Base-by-base conservation (phyloP, 2,888 invertebrate genomes). In the Eretmocerus hayati region DNA sequence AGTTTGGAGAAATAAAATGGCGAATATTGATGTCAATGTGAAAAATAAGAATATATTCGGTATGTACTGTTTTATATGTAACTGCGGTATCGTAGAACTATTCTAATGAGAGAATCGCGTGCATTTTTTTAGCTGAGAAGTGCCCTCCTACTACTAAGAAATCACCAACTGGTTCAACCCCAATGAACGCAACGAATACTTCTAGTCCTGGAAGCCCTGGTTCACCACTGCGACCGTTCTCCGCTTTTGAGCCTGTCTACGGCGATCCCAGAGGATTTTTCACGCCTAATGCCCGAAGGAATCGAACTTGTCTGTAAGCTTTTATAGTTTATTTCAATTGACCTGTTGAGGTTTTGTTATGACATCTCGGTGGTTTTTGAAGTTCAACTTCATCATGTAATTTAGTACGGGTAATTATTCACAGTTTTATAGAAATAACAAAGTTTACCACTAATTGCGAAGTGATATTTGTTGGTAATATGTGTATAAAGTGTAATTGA, bases 1-100 rank as follows among this genome's bases (percentile, higher is more conserved):
- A 69, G 69, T 67, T 42, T 70, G 68, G 68, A 69, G 62, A 53
- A 65, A 64, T 46, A 69, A 62, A 50, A 58, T 69, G 43, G 55
- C 62, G 13, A 65, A 63, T 51, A 58, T 65, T 6, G 65, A 69
- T 43, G 54, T 69, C 30, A 60, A 63, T 15, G 58, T 71, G 19
- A 66, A 58, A 35, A 71, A 71, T 50, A 66, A 59, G 51, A 53
- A 50, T 31, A 57, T 70, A 40, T 71, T 71, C 53, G 66, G 68
- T 68, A 58, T 41, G 65, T 61, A n/a, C n/a, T n/a, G n/a, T n/a
- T n/a, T n/a, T 33, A 15, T n/a, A n/a, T n/a, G n/a, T n/a, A n/a
- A n/a, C n/a, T n/a, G n/a, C n/a, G n/a, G 26, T 9, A 6, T 26
- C 26, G 26, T 6, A 26, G 6, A 26, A 26, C 11, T 26, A 11